Percentiles rank a stretch among this genome's conserved stretches.
phyloP scores from a whole-genome alignment of 2,113 vertebrate genomes.

The Corapipo altera region DNA sequence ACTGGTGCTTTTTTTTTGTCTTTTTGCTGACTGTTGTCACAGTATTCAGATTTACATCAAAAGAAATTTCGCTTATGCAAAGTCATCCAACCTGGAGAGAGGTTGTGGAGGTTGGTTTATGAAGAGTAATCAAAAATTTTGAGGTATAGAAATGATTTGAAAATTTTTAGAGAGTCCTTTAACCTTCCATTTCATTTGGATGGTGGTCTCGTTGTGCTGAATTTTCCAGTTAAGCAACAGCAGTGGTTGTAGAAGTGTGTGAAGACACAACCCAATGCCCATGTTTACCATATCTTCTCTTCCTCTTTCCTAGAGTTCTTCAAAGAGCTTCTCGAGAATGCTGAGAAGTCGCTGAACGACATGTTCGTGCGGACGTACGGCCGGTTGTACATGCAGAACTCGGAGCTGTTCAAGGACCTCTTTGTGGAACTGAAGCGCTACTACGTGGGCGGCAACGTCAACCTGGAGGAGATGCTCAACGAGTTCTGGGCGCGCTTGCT shows the following conservation, averaged over 20 bases:
- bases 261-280: background rate
- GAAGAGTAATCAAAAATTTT: background rate
- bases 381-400: conserved; percentile 92
- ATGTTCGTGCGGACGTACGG: conserved; percentile 97
- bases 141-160: background rate
- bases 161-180: background rate
- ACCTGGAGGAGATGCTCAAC: conserved; percentile 91
- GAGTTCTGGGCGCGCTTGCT: conserved; percentile 96
- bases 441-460: conserved; percentile 84
- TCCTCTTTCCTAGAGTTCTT: conserved; percentile 88
- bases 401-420: conserved; percentile 93
- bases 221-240: background rate
- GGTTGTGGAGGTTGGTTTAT: background rate
- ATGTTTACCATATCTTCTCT: rapidly evolving
- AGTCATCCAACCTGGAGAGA: background rate
- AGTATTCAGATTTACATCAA: background rate
- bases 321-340: conserved; percentile 91
- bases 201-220: background rate
- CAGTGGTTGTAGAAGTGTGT: background rate
- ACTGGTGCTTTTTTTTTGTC: background rate
- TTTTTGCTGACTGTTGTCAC: background rate
- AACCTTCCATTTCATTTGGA: background rate
- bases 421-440: conserved; percentile 87
- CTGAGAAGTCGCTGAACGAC: conserved; percentile 87
- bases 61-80: background rate